Conservation (phyloP, 2,797 vertebrate genomes). For the Moxostoma hubbsi region DNA sequence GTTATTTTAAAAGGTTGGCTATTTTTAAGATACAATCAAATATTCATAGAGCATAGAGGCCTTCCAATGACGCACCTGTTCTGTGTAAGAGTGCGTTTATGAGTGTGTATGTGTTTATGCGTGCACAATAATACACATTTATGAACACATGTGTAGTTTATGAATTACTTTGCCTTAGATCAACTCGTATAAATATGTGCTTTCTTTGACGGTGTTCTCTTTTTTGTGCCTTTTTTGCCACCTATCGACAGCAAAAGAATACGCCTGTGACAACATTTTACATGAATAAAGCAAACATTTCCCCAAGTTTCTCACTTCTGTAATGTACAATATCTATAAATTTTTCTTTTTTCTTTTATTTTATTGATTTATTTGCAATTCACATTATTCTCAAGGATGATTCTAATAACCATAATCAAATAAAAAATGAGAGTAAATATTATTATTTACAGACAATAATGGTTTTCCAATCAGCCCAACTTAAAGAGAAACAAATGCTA, state of each 20-base stretch:
- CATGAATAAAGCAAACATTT: too few relatives aligned
- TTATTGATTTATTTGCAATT: too few relatives aligned
- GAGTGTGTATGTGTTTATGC: slow-evolving; percentile 9
- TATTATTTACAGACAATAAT: too few relatives aligned
- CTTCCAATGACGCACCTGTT: not conserved
- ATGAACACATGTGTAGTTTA: slow-evolving; percentile 1
- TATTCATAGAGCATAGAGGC: slow-evolving; percentile 48
- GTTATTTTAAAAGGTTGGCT: slow-evolving; percentile 52
- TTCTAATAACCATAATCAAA: too few relatives aligned
- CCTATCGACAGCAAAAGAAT: not conserved
- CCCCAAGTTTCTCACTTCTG: too few relatives aligned
- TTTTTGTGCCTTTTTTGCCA: not conserved
- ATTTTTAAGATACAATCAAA: slow-evolving; percentile 50
- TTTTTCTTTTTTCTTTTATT: too few relatives aligned
- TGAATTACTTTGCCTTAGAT: slow-evolving; percentile 54
- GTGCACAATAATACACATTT: slow-evolving; percentile 8
- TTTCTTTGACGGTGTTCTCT: slow-evolving; percentile 52
- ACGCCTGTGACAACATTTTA: too few relatives aligned
- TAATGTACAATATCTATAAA: too few relatives aligned
- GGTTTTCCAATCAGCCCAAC: too few relatives aligned
- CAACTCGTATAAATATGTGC: slow-evolving; percentile 66
- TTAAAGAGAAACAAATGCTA: too few relatives aligned
- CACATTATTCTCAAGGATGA: too few relatives aligned
- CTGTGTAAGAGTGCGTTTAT: not conserved
- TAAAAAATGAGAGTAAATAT: too few relatives aligned